phyloP scores from a whole-genome alignment of 2,888 invertebrate genomes.

The Drosophila bunnanda region DNA sequence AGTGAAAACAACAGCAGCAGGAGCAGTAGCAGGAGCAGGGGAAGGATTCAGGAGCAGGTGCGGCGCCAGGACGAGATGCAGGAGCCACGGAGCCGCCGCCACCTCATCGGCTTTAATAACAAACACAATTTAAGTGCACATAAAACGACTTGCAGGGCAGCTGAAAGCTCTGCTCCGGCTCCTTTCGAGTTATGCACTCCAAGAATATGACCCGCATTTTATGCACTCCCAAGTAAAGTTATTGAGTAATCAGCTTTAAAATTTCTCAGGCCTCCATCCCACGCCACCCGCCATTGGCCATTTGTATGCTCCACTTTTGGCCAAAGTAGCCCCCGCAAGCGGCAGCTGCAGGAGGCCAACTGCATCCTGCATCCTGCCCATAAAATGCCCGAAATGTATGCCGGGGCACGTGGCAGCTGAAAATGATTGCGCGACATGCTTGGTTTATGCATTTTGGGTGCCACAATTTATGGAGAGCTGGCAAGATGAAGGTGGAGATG shows the following conservation, averaged over 20 bases:
- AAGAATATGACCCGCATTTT: constrained; percentile 70
- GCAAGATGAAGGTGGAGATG: not conserved
- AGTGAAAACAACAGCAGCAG: constrained; percentile 54
- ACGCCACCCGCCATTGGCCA: constrained; percentile 38
- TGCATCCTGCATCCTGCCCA: constrained; percentile 46
- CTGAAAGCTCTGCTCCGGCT: constrained; percentile 48
- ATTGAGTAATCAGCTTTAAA: constrained; percentile 81
- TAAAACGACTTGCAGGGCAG: constrained; percentile 62
- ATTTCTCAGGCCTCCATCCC: constrained; percentile 36
- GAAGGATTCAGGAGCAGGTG: constrained; percentile 8
- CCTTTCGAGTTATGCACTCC: constrained; percentile 70
- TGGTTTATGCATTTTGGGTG: constrained; percentile 81
- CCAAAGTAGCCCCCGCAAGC: constrained; percentile 36
- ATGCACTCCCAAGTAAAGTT: constrained; percentile 75
- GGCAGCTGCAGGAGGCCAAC: constrained; percentile 13
- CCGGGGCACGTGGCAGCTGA: constrained; percentile 81
- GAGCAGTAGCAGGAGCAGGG: constrained; percentile 29
- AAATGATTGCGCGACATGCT: constrained; percentile 83
- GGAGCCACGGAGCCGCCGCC: constrained; percentile 2
- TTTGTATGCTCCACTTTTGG: constrained; percentile 61
- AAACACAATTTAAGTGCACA: constrained; percentile 77
- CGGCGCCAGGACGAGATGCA: not conserved
- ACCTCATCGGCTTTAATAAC: constrained; percentile 64
- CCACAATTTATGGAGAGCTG: constrained; percentile 64
- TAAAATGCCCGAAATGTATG: constrained; percentile 78